Conservation (phyloP, 2,113 vertebrate genomes). For the Pelecanus crispus region DNA sequence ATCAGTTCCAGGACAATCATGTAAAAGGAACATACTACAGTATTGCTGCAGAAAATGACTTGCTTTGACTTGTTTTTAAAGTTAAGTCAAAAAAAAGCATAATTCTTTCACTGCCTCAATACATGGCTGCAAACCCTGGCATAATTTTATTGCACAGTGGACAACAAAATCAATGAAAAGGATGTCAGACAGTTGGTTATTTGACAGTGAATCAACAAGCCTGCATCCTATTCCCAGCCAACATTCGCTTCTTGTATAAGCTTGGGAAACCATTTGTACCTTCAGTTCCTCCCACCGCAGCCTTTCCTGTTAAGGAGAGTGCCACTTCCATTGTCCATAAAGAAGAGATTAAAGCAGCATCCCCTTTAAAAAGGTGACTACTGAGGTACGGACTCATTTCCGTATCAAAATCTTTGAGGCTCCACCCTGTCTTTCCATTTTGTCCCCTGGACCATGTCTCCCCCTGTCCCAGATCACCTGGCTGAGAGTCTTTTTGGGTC, state of each 20-base stretch:
- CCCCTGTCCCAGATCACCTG: background rate
- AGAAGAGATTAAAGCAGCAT: background rate
- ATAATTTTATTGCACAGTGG: background rate
- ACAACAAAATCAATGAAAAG: background rate
- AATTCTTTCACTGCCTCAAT: background rate
- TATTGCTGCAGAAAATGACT: background rate
- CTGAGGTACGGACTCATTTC: background rate
- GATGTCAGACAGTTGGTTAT: background rate
- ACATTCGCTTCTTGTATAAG: background rate
- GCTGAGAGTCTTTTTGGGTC: background rate
- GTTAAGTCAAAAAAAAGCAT: background rate
- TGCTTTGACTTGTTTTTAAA: background rate
- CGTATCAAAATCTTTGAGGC: background rate
- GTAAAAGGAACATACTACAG: background rate
- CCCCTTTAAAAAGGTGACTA: background rate
- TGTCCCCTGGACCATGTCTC: background rate
- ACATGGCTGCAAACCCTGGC: background rate
- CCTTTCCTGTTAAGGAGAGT: background rate
- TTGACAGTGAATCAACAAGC: background rate
- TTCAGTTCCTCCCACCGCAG: background rate
- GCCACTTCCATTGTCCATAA: background rate
- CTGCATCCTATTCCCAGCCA: background rate
- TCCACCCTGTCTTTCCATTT: background rate
- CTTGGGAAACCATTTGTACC: background rate
- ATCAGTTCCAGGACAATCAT: slow-evolving; percentile 40